These are phyloP conservation scores for Thereva nobilitata DNA, from an alignment of 2,888 invertebrate genomes.

Conservation along the genomic window DNA sequence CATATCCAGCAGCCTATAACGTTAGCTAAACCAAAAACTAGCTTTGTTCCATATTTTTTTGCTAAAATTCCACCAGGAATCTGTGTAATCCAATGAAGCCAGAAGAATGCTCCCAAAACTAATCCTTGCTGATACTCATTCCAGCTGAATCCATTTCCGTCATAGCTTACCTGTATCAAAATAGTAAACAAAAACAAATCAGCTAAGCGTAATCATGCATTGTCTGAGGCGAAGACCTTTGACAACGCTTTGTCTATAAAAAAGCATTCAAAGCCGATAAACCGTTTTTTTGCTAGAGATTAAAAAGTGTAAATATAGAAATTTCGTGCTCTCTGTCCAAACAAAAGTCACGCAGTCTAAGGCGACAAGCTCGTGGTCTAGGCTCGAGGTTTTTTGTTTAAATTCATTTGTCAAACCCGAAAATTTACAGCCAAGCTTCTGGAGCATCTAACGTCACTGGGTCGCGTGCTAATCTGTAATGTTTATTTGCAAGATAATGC, in stretches of 20 bases:
- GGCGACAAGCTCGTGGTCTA: too few relatives aligned
- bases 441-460: too few relatives aligned
- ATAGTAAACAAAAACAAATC: slow-evolving; percentile 17
- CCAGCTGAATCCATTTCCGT: slow-evolving; percentile 62
- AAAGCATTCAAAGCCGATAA: too few relatives aligned
- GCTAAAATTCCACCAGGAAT: slow-evolving; percentile 74
- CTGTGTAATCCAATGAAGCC: slow-evolving; percentile 73
- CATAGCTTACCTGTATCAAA: slow-evolving; percentile 48
- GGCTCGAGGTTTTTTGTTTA: too few relatives aligned
- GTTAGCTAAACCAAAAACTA: slow-evolving; percentile 70
- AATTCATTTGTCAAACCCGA: too few relatives aligned
- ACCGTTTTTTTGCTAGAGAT: too few relatives aligned
- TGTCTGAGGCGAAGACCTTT: background rate
- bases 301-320: too few relatives aligned
- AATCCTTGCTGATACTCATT: slow-evolving; percentile 67
- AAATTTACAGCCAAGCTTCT: too few relatives aligned
- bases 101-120: slow-evolving; percentile 71
- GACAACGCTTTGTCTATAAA: background rate
- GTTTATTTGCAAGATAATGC: too few relatives aligned
- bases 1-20: slow-evolving; percentile 67
- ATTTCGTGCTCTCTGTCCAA: too few relatives aligned
- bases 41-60: slow-evolving; percentile 71
- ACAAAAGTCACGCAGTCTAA: too few relatives aligned
- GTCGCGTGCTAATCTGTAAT: too few relatives aligned
- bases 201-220: slow-evolving; percentile 8